phyloP scores from a whole-genome alignment of 2,113 vertebrate genomes.

The Morone saxatilis region DNA sequence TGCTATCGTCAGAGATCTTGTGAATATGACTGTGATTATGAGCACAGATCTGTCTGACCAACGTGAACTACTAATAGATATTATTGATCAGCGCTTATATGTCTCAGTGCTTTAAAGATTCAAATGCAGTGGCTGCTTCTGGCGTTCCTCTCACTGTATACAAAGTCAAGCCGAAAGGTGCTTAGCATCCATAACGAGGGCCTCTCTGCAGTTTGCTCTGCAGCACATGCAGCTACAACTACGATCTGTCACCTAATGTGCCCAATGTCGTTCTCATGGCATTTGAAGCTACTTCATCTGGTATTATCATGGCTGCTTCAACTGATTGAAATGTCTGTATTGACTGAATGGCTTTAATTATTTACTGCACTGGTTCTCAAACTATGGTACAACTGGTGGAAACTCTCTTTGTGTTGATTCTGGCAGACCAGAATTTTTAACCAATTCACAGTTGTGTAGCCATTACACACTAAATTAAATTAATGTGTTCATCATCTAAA shows the following conservation, averaged over 20 bases:
- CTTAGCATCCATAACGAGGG: slow-evolving; percentile 33
- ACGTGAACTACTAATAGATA: background rate
- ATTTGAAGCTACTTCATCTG: slow-evolving; percentile 8
- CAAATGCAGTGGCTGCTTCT: background rate
- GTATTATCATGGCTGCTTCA: background rate
- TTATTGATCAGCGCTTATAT: background rate
- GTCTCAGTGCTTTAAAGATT: background rate
- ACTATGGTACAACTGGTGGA: no score
- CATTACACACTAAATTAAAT: no score
- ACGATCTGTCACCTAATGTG: background rate
- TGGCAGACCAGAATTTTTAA: no score
- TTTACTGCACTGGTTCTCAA: background rate
- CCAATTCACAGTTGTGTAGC: no score
- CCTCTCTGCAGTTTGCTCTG: slow-evolving; percentile 14
- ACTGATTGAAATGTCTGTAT: background rate
- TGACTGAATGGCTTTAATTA: background rate
- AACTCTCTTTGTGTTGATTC: no score
- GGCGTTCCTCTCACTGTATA: background rate
- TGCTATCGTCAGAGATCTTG: background rate
- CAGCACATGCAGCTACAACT: slow-evolving; percentile 19
- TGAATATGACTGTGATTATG: slow-evolving; percentile 18
- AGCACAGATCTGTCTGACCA: background rate
- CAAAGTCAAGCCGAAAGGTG: slow-evolving; percentile 10
- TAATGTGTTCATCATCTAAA: no score
- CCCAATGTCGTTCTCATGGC: background rate